Evolutionary conservation across 2,113 vertebrate species (phyloP), one percentile per base, ranked within the genome.

Genomic region (Barnardius zonarius): DNA sequence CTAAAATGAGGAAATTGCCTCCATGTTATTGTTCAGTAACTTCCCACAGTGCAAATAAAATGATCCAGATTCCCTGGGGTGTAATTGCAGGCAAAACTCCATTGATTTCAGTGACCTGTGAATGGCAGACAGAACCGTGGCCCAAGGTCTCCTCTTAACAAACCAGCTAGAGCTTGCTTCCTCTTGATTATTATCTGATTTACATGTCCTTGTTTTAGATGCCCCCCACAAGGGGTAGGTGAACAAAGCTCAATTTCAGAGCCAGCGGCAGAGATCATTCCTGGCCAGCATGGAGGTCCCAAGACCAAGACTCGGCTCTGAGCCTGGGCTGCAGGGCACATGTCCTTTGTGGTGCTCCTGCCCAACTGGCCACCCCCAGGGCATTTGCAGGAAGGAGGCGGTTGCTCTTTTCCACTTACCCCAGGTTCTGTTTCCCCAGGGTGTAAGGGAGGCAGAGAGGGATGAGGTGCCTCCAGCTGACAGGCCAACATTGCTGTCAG

Each of bases 91-190:
- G 27, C 95, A 92, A 74, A 87, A 31, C 49, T 84, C 77, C 74
- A 57, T 44, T 83, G 92, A 93, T 87, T 91, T 55, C 92, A 93
- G 74, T 93, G 95, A 96, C 91, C 83, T 96, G 95, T 90, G 81
- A 95, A 95, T 52, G 67, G 89, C 86, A 94, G 90, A 49, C 44
- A 85, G 83, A 88, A 74, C 66, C 39, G 19, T 54, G 59, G 74
- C 74, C 66, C 80, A 82, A 90, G 76, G 83, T 84, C 69, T 86
- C 68, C 90, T 68, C 52, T 78, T 66, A 73, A 94, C 83, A 93
- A 96, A 90, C 77, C 69, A 89, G 91, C 54, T 62, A 59, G 30
- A 88, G 31, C 83, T 79, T 73, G 91, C 55, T 94, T 90, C 85
- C 73, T 75, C 86, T 49, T 41, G 64, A 41, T 79, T 73, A 37